Evolutionary conservation across 2,888 invertebrate species (phyloP), one percentile per base, ranked within the genome.

Genomic region (Callinectes sapidus): DNA sequence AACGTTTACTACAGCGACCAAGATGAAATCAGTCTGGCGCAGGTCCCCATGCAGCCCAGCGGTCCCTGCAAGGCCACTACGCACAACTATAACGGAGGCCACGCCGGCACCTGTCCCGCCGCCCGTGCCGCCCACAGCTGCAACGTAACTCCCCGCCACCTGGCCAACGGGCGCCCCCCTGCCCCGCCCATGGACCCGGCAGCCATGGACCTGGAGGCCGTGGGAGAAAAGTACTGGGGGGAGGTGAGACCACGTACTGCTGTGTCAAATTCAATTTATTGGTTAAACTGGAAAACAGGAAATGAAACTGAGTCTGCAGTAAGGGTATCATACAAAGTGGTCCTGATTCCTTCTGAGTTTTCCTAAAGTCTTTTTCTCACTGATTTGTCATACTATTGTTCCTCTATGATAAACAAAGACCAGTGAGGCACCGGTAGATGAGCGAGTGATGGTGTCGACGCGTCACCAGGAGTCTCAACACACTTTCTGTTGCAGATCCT

Each of bases 201-300:
- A 6, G 92, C 92, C 14, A 87, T 90, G 90, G 97, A 97, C 95
- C 96, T 97, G 94, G 97, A 97, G 95, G 97, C 97, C 0, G 96
- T 97, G 0, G 97, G 97, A 32, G 97, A 97, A 95, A 97, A 97
- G 95, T 97, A 97, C 95, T 97, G 97, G 97, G 97, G 97, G 42
- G 97, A 97, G 96, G 94, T 94, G 48, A 90, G 94, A 13, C 1
- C n/a, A 28, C n/a, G 71, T n/a, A n/a, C 28, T 1, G 1, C 28
- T n/a, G n/a, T 71, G 71, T 10, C 71, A 28, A 28, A 3, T 71
- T n/a, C 10, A 8, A 28, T 28, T 23, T 18, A 18, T 61, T 23
- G 6, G 61, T 61, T 61, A 18, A 61, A 61, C 48, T 48, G 48
- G 48, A 48, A 48, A 48, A 48, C 8, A 8, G 48, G 48, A 48